Base-by-base conservation (phyloP, 2,113 vertebrate species). In the Trematocara unimaculatum region DNA sequence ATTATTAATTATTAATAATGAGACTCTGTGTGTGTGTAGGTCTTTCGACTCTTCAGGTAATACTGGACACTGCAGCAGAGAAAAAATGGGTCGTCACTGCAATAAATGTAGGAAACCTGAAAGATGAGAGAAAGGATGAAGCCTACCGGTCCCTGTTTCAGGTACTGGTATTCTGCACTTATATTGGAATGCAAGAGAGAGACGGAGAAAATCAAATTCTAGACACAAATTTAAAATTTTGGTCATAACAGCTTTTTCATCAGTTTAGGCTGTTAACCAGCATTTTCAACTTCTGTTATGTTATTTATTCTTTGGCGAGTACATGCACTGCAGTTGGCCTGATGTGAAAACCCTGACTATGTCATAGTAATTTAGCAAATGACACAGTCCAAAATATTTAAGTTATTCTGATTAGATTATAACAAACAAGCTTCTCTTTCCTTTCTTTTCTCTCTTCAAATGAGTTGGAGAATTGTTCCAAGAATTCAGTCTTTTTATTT, bases 51-150 rank as follows among this genome's bases (percentile, higher is more conserved):
- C 93, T 99, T 89, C 98, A 99, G 95, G 98, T 98, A 18, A 97
- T 99, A 85, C 94, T 99, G 93, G 98, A 99, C 95, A 98, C 98
- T 42, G 98, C 98, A 26, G 98, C 98, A 67, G 98, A 99, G 92
- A 98, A 97, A 93, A 99, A 99, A 87, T 99, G 98, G 98, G 97
- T 98, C 84, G 98, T 99, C 93, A 99, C 98, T 14, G 98, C 98
- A n/a, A 99, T 99, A 93, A 99, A 99, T 60, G 98, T 99, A 31
- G 98, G 98, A 58, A 98, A 99, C 93, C 97, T 99, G 87, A 99
- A 99, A 93, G 99, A 99, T 82, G 98, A 99, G 94, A 97, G 97
- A 92, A 99, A 99, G 93, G 98, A 99, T 82, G 98, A 99, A 94
- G 98, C 97, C 1, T 99, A 99, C 87, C 97, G 98, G 87, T 99